Percentiles rank a stretch among this genome's conserved stretches.
phyloP scores from a whole-genome alignment of 2,113 vertebrate species.

The Ariopsis seemanni region DNA sequence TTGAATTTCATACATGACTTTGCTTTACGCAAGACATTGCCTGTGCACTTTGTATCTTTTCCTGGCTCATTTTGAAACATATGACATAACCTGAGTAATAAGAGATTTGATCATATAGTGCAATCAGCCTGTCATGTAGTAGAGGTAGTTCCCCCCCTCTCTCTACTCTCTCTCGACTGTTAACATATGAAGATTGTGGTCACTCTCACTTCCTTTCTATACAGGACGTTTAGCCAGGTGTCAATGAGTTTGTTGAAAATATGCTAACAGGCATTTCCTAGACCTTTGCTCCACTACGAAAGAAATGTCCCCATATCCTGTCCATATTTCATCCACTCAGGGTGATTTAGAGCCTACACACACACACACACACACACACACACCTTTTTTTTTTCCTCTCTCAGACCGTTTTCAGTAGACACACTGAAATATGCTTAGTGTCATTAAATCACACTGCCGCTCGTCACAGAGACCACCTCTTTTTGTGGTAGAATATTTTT shows the following conservation, averaged over 20 bases:
- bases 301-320: constrained; percentile 53
- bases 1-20: constrained; percentile 58
- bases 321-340: constrained; percentile 48
- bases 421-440: constrained; percentile 32
- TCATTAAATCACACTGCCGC: constrained; percentile 28
- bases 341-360: constrained; percentile 48
- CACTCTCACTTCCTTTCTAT: constrained; percentile 58
- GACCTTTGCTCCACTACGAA: constrained; percentile 44
- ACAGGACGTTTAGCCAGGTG: constrained; percentile 60
- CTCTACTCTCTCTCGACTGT: constrained; percentile 40
- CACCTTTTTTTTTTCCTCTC: neutral
- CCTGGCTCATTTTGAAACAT: constrained; percentile 30
- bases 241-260: constrained; percentile 48
- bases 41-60: constrained; percentile 22
- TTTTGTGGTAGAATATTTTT: neutral
- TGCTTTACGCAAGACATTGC: constrained; percentile 51
- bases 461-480: constrained; percentile 8
- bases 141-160: constrained; percentile 25
- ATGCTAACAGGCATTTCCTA: constrained; percentile 56
- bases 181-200: constrained; percentile 56
- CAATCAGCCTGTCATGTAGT: constrained; percentile 42
- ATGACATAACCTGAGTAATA: constrained; percentile 52
- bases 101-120: constrained; percentile 39
- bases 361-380: constrained; percentile 37
- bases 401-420: neutral